These are phyloP conservation scores for Coreoperca whiteheadi DNA, from an alignment of 2,113 vertebrate species.

Conservation along the genomic window DNA sequence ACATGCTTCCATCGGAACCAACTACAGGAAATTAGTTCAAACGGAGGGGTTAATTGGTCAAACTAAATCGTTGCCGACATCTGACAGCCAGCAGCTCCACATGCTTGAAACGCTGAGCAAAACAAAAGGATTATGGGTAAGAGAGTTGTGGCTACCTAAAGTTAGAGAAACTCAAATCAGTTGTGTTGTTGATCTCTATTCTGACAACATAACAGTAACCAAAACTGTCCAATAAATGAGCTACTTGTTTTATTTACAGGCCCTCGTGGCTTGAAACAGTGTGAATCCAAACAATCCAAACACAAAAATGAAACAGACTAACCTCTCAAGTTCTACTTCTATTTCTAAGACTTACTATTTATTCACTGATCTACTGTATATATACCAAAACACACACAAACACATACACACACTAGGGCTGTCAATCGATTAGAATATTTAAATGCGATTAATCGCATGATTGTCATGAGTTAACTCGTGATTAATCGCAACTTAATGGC, in stretches of 20 bases:
- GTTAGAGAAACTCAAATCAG: neutral
- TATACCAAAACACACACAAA: no score
- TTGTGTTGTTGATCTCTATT: neutral
- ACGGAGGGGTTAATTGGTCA: constrained; percentile 8
- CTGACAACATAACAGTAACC: neutral
- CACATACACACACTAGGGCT: no score
- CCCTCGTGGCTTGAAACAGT: no score
- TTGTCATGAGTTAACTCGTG: no score
- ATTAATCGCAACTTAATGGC: no score
- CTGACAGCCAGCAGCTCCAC: constrained; percentile 7
- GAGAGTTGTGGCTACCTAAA: neutral
- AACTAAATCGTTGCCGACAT: constrained; percentile 21
- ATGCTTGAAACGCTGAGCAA: neutral
- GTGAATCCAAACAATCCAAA: neutral
- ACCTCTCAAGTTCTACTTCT: no score
- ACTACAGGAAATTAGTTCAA: constrained; percentile 22
- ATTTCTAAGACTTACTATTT: no score
- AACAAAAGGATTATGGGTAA: constrained; percentile 23
- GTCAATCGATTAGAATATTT: no score
- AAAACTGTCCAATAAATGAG: neutral
- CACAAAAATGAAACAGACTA: neutral
- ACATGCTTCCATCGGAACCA: neutral
- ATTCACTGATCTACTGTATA: no score
- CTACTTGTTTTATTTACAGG: neutral
- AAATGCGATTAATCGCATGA: no score